phyloP scores from a whole-genome alignment of 2,888 invertebrate genomes.

The Agriopis marginaria region DNA sequence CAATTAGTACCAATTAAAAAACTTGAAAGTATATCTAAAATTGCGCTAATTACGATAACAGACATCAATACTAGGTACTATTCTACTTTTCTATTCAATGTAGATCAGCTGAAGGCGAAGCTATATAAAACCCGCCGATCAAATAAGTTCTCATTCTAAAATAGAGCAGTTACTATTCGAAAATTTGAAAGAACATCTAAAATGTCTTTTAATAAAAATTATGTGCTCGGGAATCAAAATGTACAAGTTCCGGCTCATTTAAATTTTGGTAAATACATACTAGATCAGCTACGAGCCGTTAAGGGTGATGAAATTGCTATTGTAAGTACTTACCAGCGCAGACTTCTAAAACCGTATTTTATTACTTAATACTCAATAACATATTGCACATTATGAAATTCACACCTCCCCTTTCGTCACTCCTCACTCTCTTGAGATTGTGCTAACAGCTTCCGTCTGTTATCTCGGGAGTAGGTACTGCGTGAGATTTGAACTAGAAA shows the following conservation, averaged over 20 bases:
- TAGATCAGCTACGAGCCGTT: slow-evolving; percentile 56
- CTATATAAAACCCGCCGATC: slow-evolving; percentile 6
- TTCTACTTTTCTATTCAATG: neutral
- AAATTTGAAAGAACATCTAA: neutral
- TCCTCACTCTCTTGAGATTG: no score
- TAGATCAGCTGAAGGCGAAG: neutral
- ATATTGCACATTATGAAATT: no score
- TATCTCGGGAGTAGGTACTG: no score
- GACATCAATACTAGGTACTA: no score
- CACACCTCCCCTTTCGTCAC: no score
- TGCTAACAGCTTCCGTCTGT: no score
- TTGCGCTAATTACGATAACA: slow-evolving; percentile 20
- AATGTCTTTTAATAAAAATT: slow-evolving; percentile 58
- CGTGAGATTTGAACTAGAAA: no score
- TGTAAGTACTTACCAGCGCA: slow-evolving; percentile 54
- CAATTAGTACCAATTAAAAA: neutral
- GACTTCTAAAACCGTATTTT: no score
- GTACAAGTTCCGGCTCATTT: slow-evolving; percentile 69
- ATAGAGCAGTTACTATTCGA: neutral
- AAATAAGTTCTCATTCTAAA: slow-evolving; percentile 3
- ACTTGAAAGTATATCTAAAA: slow-evolving; percentile 33
- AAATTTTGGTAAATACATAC: slow-evolving; percentile 71
- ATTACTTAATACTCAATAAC: no score
- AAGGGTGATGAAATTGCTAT: slow-evolving; percentile 60
- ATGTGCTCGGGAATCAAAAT: slow-evolving; percentile 62